Base-by-base conservation (phyloP, 2,113 vertebrate species). In the Daubentonia madagascariensis region DNA sequence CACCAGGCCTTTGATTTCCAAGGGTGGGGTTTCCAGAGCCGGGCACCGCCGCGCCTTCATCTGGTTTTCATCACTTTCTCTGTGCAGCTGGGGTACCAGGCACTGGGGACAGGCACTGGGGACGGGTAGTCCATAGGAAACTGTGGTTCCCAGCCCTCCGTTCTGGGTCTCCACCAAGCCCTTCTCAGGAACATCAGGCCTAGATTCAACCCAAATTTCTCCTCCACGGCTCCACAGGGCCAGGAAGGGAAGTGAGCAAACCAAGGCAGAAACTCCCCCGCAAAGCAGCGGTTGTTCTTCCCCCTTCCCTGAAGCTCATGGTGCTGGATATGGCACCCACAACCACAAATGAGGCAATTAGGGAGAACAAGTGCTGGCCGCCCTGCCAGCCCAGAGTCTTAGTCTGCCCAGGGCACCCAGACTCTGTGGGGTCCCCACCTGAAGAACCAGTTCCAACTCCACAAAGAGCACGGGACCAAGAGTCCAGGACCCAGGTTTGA, bases 261-360 rank as follows among this genome's bases (percentile, higher is more conserved):
- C 61, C 9, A 5, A 18, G 54, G 72, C 2, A 22, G 40, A 40
- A 12, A 40, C 37, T 23, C 54, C 40, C 23, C 85, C 67, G 61
- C 70, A 95, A 65, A 88, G 67, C 59, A 3, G 1, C 23, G 4
- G 65, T 22, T 61, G 54, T 54, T 76, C 57, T 37, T 96, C 81
- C 40, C 30, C 57, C 67, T 87, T 85, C n/a, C 57, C 65, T 1
- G 11, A 22, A 25, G 75, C 91, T 89, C 0, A 0, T 0, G 8
- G 32, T 45, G 67, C 40, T 12, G 5, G 93, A 54, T 1, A 32
- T 86, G 95, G 43, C 45, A 43, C 50, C 85, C 63, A 37, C 22
- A 37, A 40, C 85, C 57, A 8, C 96, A 96, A 23, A 94, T 52
- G 89, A 97, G 76, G 43, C 59, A 12, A 32, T 97, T 73, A 91